These are phyloP conservation scores for Limenitis camilla DNA, from an alignment of 2,888 invertebrate species.

Conservation along the genomic window DNA sequence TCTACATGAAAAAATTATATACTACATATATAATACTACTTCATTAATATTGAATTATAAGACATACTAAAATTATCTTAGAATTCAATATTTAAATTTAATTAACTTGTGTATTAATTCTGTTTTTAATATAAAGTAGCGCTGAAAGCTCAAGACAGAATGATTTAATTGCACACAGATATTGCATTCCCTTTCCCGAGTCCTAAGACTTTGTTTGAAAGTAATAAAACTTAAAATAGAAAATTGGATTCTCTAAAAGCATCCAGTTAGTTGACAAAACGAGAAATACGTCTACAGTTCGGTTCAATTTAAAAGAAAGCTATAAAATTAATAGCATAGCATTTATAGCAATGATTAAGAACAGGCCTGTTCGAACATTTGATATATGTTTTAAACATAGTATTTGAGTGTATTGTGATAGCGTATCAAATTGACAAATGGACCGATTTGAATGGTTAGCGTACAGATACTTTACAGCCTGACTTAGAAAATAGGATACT, in stretches of 20 bases:
- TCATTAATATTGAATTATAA: too few relatives aligned
- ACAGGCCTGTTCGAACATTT: neutral
- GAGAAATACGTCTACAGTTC: neutral
- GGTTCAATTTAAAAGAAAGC: too few relatives aligned
- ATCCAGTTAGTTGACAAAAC: neutral
- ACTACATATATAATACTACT: too few relatives aligned
- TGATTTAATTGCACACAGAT: constrained; percentile 1
- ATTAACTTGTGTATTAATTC: neutral
- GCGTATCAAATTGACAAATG: too few relatives aligned
- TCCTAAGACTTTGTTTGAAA: neutral
- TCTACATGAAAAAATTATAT: too few relatives aligned
- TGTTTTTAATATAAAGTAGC: neutral
- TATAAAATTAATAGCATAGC: neutral
- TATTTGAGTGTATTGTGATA: too few relatives aligned
- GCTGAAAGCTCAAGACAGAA: neutral
- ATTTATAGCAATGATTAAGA: neutral
- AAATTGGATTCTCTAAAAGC: neutral
- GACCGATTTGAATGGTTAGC: too few relatives aligned
- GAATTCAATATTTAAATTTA: neutral
- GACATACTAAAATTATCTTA: too few relatives aligned
- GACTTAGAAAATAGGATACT: too few relatives aligned
- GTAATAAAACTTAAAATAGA: neutral
- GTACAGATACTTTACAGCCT: too few relatives aligned
- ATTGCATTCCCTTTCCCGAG: neutral
- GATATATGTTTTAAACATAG: neutral